A percentile compares a stretch with the other conserved stretches of the same genome.
Conservation (phyloP, 2,797 vertebrate species). For the Muscicapa striata region DNA sequence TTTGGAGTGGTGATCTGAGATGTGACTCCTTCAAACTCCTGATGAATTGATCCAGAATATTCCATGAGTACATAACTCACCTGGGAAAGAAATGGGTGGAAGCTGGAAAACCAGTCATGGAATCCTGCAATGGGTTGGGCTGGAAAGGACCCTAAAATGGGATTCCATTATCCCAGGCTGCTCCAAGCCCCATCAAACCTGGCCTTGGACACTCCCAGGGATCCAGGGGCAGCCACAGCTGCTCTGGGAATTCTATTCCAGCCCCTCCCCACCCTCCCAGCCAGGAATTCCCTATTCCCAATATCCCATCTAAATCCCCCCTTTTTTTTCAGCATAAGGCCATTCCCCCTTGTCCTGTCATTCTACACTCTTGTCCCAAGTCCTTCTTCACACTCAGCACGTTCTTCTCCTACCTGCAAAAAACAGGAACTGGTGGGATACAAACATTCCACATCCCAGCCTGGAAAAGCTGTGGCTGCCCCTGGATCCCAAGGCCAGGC, state of each 20-base stretch:
- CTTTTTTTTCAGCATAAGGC: neutral
- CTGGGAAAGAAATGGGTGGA: neutral
- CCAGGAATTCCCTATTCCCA: neutral
- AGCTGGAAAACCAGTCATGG: neutral
- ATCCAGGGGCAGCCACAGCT: neutral
- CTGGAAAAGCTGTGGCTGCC: neutral
- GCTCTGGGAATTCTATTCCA: fast-evolving
- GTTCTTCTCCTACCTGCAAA: neutral
- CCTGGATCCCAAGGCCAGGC: neutral
- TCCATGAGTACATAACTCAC: no score
- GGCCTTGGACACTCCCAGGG: neutral
- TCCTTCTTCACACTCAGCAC: neutral
- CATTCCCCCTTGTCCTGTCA: no score
- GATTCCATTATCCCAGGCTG: neutral
- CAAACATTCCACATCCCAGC: neutral
- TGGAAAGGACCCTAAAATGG: neutral
- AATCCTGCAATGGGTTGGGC: neutral
- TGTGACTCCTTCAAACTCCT: neutral
- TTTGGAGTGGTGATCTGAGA: neutral
- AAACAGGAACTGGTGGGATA: neutral
- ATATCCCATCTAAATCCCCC: neutral
- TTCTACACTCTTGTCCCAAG: neutral
- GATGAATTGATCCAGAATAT: neutral
- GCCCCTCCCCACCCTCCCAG: fast-evolving
- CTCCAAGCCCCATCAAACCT: neutral